Evolutionary conservation across 2,113 vertebrate species (phyloP), one percentile per base, ranked within the genome.

Genomic region (Corydoras maculifer): DNA sequence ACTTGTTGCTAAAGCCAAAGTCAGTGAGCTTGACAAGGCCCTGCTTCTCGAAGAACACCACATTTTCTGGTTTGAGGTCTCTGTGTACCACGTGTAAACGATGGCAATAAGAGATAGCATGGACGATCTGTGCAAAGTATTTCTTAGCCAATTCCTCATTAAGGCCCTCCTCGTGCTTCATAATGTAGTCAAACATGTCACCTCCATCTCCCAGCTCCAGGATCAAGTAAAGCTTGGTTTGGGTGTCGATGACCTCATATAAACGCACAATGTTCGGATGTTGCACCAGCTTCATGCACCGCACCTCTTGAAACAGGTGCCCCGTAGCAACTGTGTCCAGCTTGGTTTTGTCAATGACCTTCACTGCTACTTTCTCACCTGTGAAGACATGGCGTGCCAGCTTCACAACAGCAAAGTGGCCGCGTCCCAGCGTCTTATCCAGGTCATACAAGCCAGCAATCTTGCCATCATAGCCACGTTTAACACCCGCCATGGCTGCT

Each of bases 1-100:
- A 99, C 80, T 98, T 97, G 90, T 99, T 99, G 84, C 96, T 99
- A 88, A 99, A 99, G 80, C 96, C 96, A 85, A 99, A 99, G 88
- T 99, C 96, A 11, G 96, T 99, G 84, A 99, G 88, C 86, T 99
- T 99, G 70, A 99, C 96, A 53, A 99, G 91, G 76, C 96, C 96
- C 86, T 97, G 96, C 76, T 98, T 98, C 84, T 98, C 94, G 66
- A 99, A 98, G 88, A 99, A 99, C 68, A 99, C 96, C 69, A 99
- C 96, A 2, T 99, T 99, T 86, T 99, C 96, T 0, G 96, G 96
- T 79, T 99, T 99, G 35, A 99, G 86, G 91, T 99, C 96, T 62
- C 96, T 91, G 67, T 99, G 96, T 76, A 99, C 96, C 73, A 99
- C 96, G 0, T 99, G 96, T 58, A 99, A 88, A 80, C 95, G 94